Conservation (phyloP, 2,888 invertebrate genomes). For the Holacanthella duospinosa region DNA sequence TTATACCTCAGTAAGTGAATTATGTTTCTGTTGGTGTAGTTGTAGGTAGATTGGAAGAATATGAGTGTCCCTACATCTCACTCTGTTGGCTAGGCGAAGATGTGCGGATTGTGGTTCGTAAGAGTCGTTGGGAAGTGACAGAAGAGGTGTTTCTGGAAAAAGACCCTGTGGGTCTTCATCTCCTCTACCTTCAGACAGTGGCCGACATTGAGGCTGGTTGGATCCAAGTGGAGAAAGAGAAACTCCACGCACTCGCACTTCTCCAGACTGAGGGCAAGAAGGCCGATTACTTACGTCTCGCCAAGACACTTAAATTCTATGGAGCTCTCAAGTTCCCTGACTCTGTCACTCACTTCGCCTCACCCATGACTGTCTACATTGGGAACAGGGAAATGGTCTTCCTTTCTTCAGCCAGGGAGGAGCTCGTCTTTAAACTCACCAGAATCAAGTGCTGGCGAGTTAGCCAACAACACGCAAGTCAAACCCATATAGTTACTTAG, state of each 20-base stretch:
- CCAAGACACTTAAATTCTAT: conserved; percentile 71
- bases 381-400: conserved; percentile 78
- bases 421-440: conserved; percentile 83
- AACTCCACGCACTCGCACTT: conserved; percentile 55
- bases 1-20: no score
- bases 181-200: conserved; percentile 76
- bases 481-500: conserved; percentile 2
- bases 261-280: conserved; percentile 69
- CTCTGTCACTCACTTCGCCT: conserved; percentile 56
- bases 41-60: conserved; percentile 82
- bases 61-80: conserved; percentile 93
- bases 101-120: conserved; percentile 69
- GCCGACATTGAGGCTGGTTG: conserved; percentile 79
- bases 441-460: conserved; percentile 96
- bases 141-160: conserved; percentile 73
- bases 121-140: conserved; percentile 79
- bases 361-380: conserved; percentile 62
- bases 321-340: conserved; percentile 72
- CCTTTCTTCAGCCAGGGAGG: conserved; percentile 42
- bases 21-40: conserved; percentile 51
- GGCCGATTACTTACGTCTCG: conserved; percentile 77
- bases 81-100: conserved; percentile 66
- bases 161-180: conserved; percentile 69
- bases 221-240: conserved; percentile 63
- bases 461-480: conserved; percentile 66